A percentile compares a stretch with the other conserved stretches of the same genome.
Conservation (phyloP, 2,888 invertebrate genomes). For the Junonia oenone region DNA sequence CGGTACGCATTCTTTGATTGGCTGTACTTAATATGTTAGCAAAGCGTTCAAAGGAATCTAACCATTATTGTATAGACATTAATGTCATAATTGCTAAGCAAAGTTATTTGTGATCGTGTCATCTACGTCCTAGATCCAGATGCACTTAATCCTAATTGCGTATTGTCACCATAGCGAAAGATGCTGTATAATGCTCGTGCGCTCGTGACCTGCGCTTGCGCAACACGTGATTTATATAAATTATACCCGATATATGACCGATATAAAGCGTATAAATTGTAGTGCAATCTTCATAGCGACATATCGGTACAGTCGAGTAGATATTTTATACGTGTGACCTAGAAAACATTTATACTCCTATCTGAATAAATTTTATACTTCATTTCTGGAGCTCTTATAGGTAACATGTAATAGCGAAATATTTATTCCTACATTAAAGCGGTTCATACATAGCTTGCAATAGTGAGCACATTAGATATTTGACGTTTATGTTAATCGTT, state of each 20-base stretch:
- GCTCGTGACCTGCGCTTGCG: constrained; percentile 54
- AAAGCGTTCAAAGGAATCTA: background rate
- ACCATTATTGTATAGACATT: background rate
- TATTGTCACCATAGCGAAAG: constrained; percentile 46
- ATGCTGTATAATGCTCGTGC: constrained; percentile 50
- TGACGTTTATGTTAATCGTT: no score
- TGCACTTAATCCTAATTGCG: constrained; percentile 53
- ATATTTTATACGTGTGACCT: no score
- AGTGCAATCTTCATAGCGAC: constrained; percentile 25
- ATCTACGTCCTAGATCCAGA: constrained; percentile 15
- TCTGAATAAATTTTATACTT: no score
- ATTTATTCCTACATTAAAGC: no score
- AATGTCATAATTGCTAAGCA: background rate
- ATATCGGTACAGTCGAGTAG: constrained; percentile 14
- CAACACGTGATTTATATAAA: constrained; percentile 58
- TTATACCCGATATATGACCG: constrained; percentile 48
- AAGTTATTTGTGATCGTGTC: background rate
- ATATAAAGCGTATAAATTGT: constrained; percentile 55
- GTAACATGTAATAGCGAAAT: no score
- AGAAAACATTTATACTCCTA: no score
- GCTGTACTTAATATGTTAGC: background rate
- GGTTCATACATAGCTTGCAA: no score
- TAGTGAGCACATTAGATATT: no score
- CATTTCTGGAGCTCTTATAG: no score
- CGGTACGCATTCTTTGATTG: background rate